Conservation (phyloP, 2,888 invertebrate genomes). For the Criorhina ranunculi region DNA sequence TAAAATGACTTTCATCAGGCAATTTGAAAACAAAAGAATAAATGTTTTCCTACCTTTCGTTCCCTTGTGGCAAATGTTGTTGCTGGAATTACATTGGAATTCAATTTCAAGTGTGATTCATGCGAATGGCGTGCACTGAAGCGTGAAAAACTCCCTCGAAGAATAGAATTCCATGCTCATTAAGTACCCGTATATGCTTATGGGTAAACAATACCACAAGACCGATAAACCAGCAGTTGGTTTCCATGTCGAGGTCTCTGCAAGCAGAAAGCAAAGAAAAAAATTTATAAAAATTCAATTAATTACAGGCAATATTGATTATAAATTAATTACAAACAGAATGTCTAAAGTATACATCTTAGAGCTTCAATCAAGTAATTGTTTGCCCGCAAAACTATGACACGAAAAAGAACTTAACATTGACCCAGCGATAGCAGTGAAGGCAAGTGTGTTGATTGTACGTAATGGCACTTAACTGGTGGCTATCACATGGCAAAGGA, state of each 20-base stretch:
- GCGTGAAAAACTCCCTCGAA: constrained; percentile 52
- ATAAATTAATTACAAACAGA: constrained; percentile 56
- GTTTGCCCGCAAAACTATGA: constrained; percentile 8
- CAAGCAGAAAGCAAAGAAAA: background rate
- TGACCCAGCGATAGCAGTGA: constrained; percentile 18
- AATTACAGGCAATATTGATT: constrained; percentile 48
- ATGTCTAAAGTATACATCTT: background rate
- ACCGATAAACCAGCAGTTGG: constrained; percentile 27
- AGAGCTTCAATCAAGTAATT: constrained; percentile 5
- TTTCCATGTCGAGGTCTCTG: constrained; percentile 65
- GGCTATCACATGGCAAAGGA: background rate
- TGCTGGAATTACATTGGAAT: constrained; percentile 28
- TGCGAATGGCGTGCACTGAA: constrained; percentile 44
- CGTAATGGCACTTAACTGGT: background rate
- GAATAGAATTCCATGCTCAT: constrained; percentile 36
- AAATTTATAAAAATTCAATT: constrained; percentile 12
- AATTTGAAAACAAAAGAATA: background rate
- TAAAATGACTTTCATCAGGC: too few species aligned
- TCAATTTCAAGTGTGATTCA: constrained; percentile 40
- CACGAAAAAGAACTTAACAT: constrained; percentile 4
- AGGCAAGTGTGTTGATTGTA: background rate
- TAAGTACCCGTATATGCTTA: constrained; percentile 18
- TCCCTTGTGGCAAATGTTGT: constrained; percentile 12
- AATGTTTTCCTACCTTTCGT: background rate
- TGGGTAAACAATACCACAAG: constrained; percentile 25